Evolutionary conservation across 2,113 vertebrate species (phyloP), one percentile per base, ranked within the genome.

Genomic region (Channa maculata): DNA sequence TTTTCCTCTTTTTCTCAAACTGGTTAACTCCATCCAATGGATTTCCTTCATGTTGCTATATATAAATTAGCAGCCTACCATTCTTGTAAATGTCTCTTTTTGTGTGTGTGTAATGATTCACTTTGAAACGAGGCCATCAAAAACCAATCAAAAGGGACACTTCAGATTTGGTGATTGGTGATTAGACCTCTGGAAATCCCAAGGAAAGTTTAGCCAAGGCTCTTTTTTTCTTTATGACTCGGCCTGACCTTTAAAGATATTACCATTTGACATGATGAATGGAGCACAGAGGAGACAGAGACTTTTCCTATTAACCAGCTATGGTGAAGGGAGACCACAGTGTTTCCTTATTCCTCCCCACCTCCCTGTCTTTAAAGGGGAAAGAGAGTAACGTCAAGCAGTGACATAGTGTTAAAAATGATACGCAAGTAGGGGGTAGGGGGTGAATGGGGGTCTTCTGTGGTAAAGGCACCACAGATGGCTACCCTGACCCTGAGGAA

Each of bases 191-290:
- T 80, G 80, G 79, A 88, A 87, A 88, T 86, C 83, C 81, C 82
- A 33, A 55, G 41, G 82, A 92, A 93, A 90, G 88, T 92, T 93
- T 88, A 88, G 91, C 87, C 86, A 88, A 82, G 87, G 84, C 84
- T 83, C 77, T 81, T 87, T 86, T 71, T 92, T 91, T 87, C 89
- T 91, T 92, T 90, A 91, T 83, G 91, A 91, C 88, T 90, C 54
- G 54, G 76, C 71, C 77, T 91, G 92, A 93, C 92, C 91, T 93
- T 92, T 93, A 88, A 84, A 90, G 87, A 91, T 92, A 92, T 93
- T 91, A 89, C 84, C 86, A 72, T 85, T 77, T 89, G 90, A 92
- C 86, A 66, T 93, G 92, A 93, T 91, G 86, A 89, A 93, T 91
- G 88, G 84, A n/a, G 75, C 88, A 14, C 79, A 12, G 81, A 81